Conservation (phyloP, 2,888 invertebrate genomes). For the Pristionchus mayeri region DNA sequence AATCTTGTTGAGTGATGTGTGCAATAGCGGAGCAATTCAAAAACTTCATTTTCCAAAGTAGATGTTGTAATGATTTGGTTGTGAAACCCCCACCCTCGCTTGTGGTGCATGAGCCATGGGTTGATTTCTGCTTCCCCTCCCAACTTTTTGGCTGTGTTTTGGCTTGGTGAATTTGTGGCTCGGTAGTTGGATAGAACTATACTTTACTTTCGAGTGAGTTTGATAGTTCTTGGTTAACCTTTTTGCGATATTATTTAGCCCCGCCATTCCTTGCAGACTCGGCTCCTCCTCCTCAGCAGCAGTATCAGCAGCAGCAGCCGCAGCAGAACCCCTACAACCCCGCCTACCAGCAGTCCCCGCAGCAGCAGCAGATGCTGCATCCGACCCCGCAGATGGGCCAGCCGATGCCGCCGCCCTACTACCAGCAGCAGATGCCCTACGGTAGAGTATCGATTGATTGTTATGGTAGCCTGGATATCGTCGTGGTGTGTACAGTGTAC, state of each 20-base stretch:
- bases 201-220: background rate
- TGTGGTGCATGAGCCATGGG: background rate
- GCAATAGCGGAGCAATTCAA: too few relatives aligned
- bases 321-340: constrained; percentile 48
- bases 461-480: background rate
- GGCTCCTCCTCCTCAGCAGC: constrained; percentile 48
- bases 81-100: background rate
- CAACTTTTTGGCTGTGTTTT: background rate
- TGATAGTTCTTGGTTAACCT: background rate
- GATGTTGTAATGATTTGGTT: too few relatives aligned
- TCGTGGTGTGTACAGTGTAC: background rate
- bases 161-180: background rate
- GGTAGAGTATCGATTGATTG: constrained; percentile 44
- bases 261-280: background rate
- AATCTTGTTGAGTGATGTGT: too few relatives aligned
- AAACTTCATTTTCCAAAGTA: too few relatives aligned
- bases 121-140: background rate
- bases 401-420: constrained; percentile 55
- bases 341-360: constrained; percentile 53
- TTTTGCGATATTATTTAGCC: background rate
- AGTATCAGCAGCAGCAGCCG: constrained; percentile 42
- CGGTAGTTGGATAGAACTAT: background rate
- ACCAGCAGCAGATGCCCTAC: constrained; percentile 57
- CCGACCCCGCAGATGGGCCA: constrained; percentile 56
- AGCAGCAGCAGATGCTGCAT: constrained; percentile 53